Evolutionary conservation across 2,888 invertebrate genomes (phyloP), one percentile per base, ranked within the genome.

Genomic region (Epinotia brunnichana): DNA sequence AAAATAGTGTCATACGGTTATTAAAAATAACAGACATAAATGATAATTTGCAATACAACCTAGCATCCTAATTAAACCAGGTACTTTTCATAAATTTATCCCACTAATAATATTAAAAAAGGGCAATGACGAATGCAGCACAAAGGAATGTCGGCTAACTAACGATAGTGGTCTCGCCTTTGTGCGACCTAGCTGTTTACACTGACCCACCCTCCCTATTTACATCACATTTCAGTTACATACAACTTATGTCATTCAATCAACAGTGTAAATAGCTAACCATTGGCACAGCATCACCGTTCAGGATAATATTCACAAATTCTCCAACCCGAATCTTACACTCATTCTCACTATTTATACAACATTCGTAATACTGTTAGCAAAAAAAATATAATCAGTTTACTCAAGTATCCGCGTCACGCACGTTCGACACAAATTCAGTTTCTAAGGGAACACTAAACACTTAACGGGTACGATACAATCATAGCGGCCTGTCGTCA

Each of bases 21-120:
- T 92, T 93, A 85, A 90, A 92, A 92, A 91, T 92, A 93, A 93
- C 92, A 91, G 90, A 92, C 90, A 84, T 92, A 92, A 92, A 92
- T 90, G 90, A 92, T 91, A 92, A 90, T 91, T 92, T 91, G 88
- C 84, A 89, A 90, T 92, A 92, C 89, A 92, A 90, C 92, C 92
- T 93, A 93, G 92, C 91, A 91, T 89, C 88, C 90, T 93, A 93
- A 92, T 87, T 91, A 92, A 93, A 91, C 91, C 93, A 93, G 93
- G 93, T 93, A 93, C 93, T 90, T 91, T 89, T 90, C 85, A 91
- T 90, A 90, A 89, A 90, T 90, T 87, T 91, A 90, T 88, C 85
- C 87, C 87, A 87, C 88, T 89, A 87, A 85, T 83, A 87, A 84
- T 85, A 83, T 85, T 72, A 68, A 86, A 84, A n/a, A 86, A 84